phyloP scores from a whole-genome alignment of 2,888 invertebrate species.

The Aphrophora alni region DNA sequence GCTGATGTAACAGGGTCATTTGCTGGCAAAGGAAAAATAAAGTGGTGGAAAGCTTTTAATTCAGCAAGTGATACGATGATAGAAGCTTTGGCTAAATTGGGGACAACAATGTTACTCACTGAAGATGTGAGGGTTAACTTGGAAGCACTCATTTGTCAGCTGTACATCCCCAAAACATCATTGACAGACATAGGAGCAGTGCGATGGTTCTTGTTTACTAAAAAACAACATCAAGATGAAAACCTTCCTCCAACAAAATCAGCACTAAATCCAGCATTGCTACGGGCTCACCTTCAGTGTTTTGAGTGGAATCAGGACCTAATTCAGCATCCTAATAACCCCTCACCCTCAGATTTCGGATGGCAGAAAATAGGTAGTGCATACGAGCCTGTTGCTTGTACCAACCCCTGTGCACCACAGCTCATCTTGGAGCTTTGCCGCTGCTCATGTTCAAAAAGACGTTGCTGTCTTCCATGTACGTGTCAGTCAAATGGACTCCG shows the following conservation, averaged over 20 bases:
- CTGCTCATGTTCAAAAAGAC: neutral
- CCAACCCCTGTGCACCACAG: neutral
- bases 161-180: neutral
- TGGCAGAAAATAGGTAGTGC: neutral
- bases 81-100: neutral
- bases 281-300: neutral
- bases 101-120: neutral
- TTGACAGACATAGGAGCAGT: neutral
- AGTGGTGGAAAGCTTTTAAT: neutral
- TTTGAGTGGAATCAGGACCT: neutral
- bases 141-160: constrained; percentile 7
- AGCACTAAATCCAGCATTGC: neutral
- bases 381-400: neutral
- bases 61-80: neutral
- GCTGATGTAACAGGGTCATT: neutral
- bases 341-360: neutral
- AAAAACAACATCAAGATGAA: neutral
- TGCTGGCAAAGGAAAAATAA: neutral
- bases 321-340: constrained; percentile 5
- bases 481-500: neutral
- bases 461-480: neutral
- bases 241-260: neutral
- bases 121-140: neutral
- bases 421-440: neutral
- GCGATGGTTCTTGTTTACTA: neutral